Conservation (phyloP, 1,140 invertebrate genomes). For the Lordiphosa collinella region DNA sequence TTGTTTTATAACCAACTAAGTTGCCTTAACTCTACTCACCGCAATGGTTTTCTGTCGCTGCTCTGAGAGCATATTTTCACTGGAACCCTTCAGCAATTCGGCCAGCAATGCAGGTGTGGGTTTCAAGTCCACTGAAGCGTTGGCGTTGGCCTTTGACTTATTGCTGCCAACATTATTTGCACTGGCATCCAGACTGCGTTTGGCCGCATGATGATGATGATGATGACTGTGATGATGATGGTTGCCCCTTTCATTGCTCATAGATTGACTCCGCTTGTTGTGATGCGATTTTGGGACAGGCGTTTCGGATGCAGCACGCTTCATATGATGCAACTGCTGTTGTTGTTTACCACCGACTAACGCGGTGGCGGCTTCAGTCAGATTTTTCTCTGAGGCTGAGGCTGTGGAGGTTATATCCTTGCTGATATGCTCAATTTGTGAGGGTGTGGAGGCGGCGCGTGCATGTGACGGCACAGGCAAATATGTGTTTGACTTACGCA, state of each 20-base stretch:
- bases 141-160: constrained; percentile 29
- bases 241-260: constrained; percentile 52
- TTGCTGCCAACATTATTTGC: constrained; percentile 19
- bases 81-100: constrained; percentile 87
- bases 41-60: constrained; percentile 72
- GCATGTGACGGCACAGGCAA: constrained; percentile 73
- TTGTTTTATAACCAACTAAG: too few species aligned
- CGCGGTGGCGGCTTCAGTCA: constrained; percentile 21
- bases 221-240: constrained; percentile 40
- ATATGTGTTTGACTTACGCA: constrained; percentile 67
- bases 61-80: constrained; percentile 84
- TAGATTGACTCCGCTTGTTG: constrained; percentile 63
- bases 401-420: constrained; percentile 27
- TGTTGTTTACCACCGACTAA: constrained; percentile 2
- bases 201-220: constrained; percentile 39
- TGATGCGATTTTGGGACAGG: constrained; percentile 57
- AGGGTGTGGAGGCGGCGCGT: constrained; percentile 75
- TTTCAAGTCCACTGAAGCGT: constrained; percentile 78
- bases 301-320: constrained; percentile 69
- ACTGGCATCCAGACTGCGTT: constrained; percentile 55
- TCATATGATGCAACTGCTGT: constrained; percentile 54
- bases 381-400: constrained; percentile 49
- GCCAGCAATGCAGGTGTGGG: constrained; percentile 86
- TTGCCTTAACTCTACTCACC: constrained; percentile 43
- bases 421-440: constrained; percentile 64